Evolutionary conservation across 2,888 invertebrate species (phyloP), one percentile per base, ranked within the genome.

Genomic region (Napeogenes inachia): DNA sequence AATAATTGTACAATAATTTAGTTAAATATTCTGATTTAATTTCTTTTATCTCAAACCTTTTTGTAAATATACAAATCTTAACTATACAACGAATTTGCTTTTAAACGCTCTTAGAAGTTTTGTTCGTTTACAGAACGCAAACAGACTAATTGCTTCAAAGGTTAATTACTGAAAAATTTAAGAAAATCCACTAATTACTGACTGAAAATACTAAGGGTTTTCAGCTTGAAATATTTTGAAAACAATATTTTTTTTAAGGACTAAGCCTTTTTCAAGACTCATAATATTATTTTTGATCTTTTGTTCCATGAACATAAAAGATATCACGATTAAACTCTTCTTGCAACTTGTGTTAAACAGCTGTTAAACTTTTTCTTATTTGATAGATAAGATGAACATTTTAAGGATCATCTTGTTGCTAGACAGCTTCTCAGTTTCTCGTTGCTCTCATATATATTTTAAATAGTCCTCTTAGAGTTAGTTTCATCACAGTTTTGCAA

Each of bases 141-240:
- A 69, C 60, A 64, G 57, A 57, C 63, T 65, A 67, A 64, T 67
- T 64, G 65, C 63, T 50, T 38, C 57, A 42, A 59, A 61, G 64
- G 54, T 53, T 67, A 69, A 69, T 67, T 67, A 67, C 59, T 55
- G 50, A 50, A 38, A 58, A 38, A 58, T 38, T 38, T 6, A 50
- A 53, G 38, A 13, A 58, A 42, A 6, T 33, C 13, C 30, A n/a
- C 50, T 50, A 50, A 50, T 50, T 50, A 30, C 50, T 21, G 8
- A 30, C 50, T 30, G 10, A 50, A 50, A 50, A 50, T 30, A 30
- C 30, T 50, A 30, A 47, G 47, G 50, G 30, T n/a, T 50, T 50
- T 10, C 50, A 21, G 50, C 50, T 5, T 50, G 21, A 13, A 50
- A 50, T 30, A 30, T 50, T 50, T 30, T 50, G 10, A 30, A 10